Evolutionary conservation across 2,797 vertebrate genomes (phyloP).

Genomic region (Mormyrops boulengeri): DNA sequence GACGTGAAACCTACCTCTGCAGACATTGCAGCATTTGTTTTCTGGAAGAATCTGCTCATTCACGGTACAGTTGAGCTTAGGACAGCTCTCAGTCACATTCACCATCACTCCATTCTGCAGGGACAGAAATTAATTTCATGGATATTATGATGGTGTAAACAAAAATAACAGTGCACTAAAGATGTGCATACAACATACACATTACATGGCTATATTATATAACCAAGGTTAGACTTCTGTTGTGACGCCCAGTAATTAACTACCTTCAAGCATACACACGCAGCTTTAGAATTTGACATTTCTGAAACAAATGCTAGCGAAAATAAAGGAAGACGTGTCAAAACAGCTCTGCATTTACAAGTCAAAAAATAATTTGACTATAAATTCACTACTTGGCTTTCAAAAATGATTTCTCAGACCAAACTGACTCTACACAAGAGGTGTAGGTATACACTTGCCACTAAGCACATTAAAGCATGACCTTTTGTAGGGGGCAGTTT

Average conservation of each 20-base stretch:
- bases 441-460: background rate
- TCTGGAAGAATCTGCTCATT: conserved; percentile 79
- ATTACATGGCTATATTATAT: background rate
- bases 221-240: background rate
- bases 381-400: background rate
- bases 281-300: background rate
- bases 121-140: background rate
- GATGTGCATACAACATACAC: background rate
- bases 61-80: conserved; percentile 78
- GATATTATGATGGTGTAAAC: background rate
- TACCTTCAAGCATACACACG: background rate
- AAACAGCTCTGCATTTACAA: background rate
- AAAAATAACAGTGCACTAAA: background rate
- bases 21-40: conserved; percentile 86
- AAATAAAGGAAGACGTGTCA: background rate
- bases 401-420: background rate
- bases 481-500: background rate
- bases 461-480: background rate
- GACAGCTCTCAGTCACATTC: conserved; percentile 77
- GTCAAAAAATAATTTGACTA: background rate
- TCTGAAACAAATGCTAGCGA: background rate
- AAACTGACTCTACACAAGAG: background rate
- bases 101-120: conserved; percentile 80
- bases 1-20: conserved; percentile 68
- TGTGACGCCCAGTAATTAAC: background rate